Base-by-base conservation (phyloP, 1,140 invertebrate species). In the Cydia fagiglandana region DNA sequence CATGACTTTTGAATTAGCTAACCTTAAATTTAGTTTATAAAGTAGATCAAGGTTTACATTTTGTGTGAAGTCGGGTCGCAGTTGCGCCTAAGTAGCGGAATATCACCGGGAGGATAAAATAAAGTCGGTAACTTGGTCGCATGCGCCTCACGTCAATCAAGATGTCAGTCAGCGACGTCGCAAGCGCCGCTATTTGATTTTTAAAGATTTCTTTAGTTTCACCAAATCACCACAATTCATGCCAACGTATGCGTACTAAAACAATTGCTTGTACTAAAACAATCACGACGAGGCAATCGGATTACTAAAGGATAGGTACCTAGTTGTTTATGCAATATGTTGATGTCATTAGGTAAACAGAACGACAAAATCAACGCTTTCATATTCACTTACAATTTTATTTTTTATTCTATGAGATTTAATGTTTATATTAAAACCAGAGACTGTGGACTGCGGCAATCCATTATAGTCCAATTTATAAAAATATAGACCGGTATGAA, bases 101-200 rank as follows among this genome's bases (percentile, higher is more conserved):
- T 80, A 79, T 79, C 78, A 81, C 78, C 17, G 79, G 79, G 64
- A 80, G 81, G 82, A 80, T 76, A 80, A 77, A 82, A 81, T 81
- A 81, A 80, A 76, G 66, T 15, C 56, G 73, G 74, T 79, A 76
- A 77, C 73, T 66, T 76, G 64, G 83, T 81, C 81, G 66, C 78
- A 77, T 73, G 76, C 76, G 78, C 74, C 79, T 75, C 76, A 74
- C 79, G 86, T 89, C 87, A 89, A 87, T 89, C 87, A 85, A 83
- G 78, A 83, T 84, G 83, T 84, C 85, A 83, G 83, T 84, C 85
- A 83, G 74, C 83, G 79, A 77, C 74, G 76, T 73, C 76, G 45
- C 78, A 75, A 74, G 50, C 81, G 76, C 78, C 75, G n/a, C 70
- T 70, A 61, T 61, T 61, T 61, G 56, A 20, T 61, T 61, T 61